Base-by-base conservation (phyloP, 1,140 invertebrate genomes). In the Cepaea nemoralis region DNA sequence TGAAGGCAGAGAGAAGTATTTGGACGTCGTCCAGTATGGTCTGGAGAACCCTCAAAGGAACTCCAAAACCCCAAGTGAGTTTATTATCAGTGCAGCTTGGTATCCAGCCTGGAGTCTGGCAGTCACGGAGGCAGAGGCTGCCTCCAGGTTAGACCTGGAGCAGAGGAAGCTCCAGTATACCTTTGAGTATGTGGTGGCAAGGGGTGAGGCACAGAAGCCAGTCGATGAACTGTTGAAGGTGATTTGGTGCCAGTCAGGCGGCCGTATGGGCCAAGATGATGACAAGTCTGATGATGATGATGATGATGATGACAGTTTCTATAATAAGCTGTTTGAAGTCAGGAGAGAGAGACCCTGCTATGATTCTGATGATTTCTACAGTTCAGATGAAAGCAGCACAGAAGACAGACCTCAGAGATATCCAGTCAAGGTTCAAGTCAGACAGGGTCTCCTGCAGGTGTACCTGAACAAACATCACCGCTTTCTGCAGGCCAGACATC, bases 1-100 rank as follows among this genome's bases (percentile, higher is more conserved):
- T 89, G 89, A 92, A 35, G 94, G 94, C 1, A 91, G 93, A 33
- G 91, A 94, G 22, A 93, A 94, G 83, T 95, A 95, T 91, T 91
- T 94, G 55, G 92, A 92, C 42, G 86, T 86, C 78, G 85, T 83
- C 0, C 77, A 88, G 77, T 80, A 85, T 33, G 79, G 82, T 31
- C 77, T 86, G n/a, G 78, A 85, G 74, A 84, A 77, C 63, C 82
- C 86, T 16, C 81, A 85, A 55, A 78, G 82, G 50, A 83, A 83
- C 42, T 55, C 50, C 71, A 85, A 73, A 75, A 59, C 85, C 45
- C 83, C 83, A 77, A 81, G 85, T 82, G 75, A 83, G 31, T 87
- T 84, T 50, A 85, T 77, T 73, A 82, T 85, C 3, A 81, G 76
- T 63, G 50, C 83, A 39, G 69, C 82, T 22, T 83, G 88, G 39